Base-by-base conservation (phyloP, 2,888 invertebrate genomes). In the Melanchra persicariae region DNA sequence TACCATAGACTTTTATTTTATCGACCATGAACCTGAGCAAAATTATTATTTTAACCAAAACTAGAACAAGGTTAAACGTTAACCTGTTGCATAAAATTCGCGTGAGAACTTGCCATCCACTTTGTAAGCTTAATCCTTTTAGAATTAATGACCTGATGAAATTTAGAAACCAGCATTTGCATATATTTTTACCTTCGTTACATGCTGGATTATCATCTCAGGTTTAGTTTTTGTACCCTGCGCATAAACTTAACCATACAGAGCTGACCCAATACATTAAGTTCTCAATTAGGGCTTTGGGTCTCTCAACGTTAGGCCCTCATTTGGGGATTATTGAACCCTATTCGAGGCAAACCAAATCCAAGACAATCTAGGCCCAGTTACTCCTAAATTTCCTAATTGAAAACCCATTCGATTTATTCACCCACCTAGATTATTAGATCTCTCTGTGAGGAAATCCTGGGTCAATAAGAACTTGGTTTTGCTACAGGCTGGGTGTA, bases 31-130 rank as follows among this genome's bases (percentile, higher is more conserved):
- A 40, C 37, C 12, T 54, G 30, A 19, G 15, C 19, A 12, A 22
- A 40, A 22, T 47, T n/a, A 70, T 40, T 15, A 40, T 40, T 40
- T 15, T 59, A 9, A 15, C 9, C 12, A 55, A 63, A 59, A 26
- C 7, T n/a, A 19, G 0, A 63, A 43, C 34, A 26, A 54, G 49
- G 43, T 70, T 51, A 47, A 68, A 4, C 19, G 8, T 58, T 47
- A 45, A 72, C 71, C 58, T 72, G 80, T 80, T 79, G 72, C 55
- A 43, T 47, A 54, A 55, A 45, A 63, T 64, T 79, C n/a, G 71
- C 76, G 62, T 76, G 65, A 43, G 40, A 55, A 63, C 47, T 52
- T 55, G 34, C 43, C 26, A 62, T 72, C 40, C 17, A 71, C 54
- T 70, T 64, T 49, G 47, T 62, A 54, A 54, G 1, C 34, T 8